Conservation (phyloP, 1,140 invertebrate genomes). For the Heterodera schachtii region DNA sequence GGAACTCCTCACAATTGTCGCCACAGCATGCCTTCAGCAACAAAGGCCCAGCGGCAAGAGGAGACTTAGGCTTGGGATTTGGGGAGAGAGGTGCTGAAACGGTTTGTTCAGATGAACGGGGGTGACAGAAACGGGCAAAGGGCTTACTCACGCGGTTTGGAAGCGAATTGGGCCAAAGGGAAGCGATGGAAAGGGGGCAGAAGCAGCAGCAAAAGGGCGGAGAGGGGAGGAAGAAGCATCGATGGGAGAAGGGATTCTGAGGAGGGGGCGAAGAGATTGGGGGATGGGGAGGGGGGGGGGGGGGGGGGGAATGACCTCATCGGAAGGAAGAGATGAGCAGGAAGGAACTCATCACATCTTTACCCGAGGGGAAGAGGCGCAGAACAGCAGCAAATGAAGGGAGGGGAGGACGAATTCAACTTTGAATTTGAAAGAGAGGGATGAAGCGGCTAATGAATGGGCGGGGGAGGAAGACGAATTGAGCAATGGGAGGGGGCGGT, state of each 20-base stretch:
- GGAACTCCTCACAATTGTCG: constrained; percentile 52
- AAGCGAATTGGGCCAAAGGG: neutral
- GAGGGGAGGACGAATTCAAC: neutral
- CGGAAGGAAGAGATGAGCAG: neutral
- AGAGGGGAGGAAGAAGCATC: neutral
- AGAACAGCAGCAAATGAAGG: neutral
- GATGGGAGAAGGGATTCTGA: neutral
- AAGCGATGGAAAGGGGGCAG: neutral
- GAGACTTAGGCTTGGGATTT: too few relatives aligned
- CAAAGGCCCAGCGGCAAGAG: neutral
- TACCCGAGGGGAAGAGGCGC: neutral
- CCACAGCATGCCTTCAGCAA: constrained; percentile 50
- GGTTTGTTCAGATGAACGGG: neutral
- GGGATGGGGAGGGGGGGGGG: neutral
- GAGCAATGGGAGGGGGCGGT: neutral
- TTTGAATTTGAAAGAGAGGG: neutral
- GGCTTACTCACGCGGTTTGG: neutral
- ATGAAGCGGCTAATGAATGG: neutral
- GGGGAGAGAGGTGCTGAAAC: too few relatives aligned
- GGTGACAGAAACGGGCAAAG: neutral
- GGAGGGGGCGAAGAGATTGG: too few relatives aligned
- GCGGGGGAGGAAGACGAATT: neutral
- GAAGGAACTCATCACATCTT: neutral
- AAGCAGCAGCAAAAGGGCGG: neutral
- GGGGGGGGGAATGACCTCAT: neutral